Conservation (phyloP, 2,797 vertebrate genomes). For the Premnoplex brunnescens region DNA sequence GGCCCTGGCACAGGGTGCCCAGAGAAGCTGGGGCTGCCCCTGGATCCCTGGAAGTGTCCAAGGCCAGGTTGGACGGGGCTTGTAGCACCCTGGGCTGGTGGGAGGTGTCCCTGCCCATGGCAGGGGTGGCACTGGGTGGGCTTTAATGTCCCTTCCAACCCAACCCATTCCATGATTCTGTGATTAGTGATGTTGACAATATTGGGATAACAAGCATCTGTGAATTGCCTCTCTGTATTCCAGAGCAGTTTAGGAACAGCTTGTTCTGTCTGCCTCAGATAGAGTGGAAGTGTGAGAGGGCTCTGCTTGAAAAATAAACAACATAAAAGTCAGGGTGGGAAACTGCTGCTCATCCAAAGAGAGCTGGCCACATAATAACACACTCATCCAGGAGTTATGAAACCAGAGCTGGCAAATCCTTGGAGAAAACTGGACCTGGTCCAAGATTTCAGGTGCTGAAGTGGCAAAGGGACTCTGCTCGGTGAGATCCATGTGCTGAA, state of each 20-base stretch:
- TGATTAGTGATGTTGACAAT: background rate
- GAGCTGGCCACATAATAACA: background rate
- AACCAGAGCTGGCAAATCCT: background rate
- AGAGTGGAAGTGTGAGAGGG: background rate
- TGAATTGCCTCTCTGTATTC: background rate
- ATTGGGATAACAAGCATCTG: background rate
- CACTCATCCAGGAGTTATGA: background rate
- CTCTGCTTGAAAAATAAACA: background rate
- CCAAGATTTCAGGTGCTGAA: background rate
- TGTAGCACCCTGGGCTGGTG: background rate
- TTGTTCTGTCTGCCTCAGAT: background rate
- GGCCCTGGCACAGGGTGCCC: accelerated
- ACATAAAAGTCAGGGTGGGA: background rate
- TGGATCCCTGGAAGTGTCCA: background rate
- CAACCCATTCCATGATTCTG: background rate
- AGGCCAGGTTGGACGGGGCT: accelerated
- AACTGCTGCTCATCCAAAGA: background rate
- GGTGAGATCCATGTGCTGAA: background rate
- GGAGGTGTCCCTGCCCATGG: background rate
- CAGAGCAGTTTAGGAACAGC: background rate
- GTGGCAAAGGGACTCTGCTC: background rate
- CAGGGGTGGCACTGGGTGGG: accelerated
- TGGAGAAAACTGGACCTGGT: background rate
- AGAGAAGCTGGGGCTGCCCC: background rate
- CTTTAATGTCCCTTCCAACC: background rate